Conservation (phyloP, 2,797 vertebrate genomes). For the Momotus momota region DNA sequence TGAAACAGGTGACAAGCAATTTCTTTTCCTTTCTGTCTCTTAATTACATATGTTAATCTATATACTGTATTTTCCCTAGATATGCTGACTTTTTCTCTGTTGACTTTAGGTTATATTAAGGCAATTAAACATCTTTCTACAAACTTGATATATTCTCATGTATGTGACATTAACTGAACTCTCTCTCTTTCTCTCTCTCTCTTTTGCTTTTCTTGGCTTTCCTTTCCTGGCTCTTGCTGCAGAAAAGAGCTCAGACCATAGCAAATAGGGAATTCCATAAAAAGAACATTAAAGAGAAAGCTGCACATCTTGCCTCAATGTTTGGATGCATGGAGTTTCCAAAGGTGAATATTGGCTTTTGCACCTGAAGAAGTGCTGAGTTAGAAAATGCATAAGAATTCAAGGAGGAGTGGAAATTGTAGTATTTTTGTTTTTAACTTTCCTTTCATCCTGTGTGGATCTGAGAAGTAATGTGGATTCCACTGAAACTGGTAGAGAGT, state of each 20-base stretch:
- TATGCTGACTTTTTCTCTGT: background rate
- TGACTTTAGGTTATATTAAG: background rate
- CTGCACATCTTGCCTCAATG: slow-evolving; percentile 89
- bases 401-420: background rate
- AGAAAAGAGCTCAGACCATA: slow-evolving; percentile 93
- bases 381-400: background rate
- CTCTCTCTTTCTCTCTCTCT: background rate
- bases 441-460: background rate
- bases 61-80: background rate
- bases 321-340: slow-evolving; percentile 84
- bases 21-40: background rate
- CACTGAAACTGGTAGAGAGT: background rate
- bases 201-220: slow-evolving; percentile 45
- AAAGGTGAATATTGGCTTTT: slow-evolving; percentile 86
- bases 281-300: slow-evolving; percentile 98
- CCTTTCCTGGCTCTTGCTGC: slow-evolving; percentile 62
- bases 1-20: slow-evolving; percentile 90
- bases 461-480: background rate
- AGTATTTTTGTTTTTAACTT: background rate
- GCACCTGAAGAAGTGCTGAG: background rate
- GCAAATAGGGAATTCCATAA: slow-evolving; percentile 94
- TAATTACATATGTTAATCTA: background rate
- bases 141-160: background rate
- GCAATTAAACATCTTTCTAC: background rate
- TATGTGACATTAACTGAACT: slow-evolving; percentile 25